Evolutionary conservation across 2,113 vertebrate genomes (phyloP).

Genomic region (Eulemur macaco): DNA sequence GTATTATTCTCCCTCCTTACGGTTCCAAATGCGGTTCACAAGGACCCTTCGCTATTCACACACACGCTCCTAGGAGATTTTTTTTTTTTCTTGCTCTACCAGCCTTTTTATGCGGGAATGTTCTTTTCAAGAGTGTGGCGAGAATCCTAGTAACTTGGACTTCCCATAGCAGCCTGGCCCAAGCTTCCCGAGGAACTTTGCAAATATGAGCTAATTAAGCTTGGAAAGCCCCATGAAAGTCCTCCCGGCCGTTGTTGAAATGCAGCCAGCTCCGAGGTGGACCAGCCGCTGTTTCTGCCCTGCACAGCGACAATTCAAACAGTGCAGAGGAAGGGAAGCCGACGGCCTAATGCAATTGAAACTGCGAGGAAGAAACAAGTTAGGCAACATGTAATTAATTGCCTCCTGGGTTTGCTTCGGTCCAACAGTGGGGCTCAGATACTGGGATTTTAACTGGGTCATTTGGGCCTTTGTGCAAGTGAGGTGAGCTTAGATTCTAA

Average conservation of each 20-base stretch:
- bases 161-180: slow-evolving; percentile 45
- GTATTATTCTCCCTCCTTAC: slow-evolving; percentile 34
- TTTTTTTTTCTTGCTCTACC: neutral
- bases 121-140: slow-evolving; percentile 48
- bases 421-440: neutral
- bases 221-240: slow-evolving; percentile 55
- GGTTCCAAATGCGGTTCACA: neutral
- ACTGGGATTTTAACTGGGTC: neutral
- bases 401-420: neutral
- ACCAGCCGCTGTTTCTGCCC: neutral
- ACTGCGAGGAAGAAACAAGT: neutral
- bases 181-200: slow-evolving; percentile 43
- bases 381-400: neutral
- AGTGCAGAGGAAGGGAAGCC: neutral
- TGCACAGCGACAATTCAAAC: neutral
- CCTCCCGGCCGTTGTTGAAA: neutral
- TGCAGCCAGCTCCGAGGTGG: slow-evolving; percentile 54
- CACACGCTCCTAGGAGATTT: neutral
- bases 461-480: neutral
- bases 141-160: slow-evolving; percentile 38
- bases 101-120: slow-evolving; percentile 14
- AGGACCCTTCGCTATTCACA: neutral
- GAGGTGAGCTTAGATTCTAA: neutral
- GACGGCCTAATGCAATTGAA: neutral
- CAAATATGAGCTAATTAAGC: slow-evolving; percentile 54